These are phyloP conservation scores for Clanis bilineata DNA, from an alignment of 2,888 invertebrate species.

Conservation along the genomic window DNA sequence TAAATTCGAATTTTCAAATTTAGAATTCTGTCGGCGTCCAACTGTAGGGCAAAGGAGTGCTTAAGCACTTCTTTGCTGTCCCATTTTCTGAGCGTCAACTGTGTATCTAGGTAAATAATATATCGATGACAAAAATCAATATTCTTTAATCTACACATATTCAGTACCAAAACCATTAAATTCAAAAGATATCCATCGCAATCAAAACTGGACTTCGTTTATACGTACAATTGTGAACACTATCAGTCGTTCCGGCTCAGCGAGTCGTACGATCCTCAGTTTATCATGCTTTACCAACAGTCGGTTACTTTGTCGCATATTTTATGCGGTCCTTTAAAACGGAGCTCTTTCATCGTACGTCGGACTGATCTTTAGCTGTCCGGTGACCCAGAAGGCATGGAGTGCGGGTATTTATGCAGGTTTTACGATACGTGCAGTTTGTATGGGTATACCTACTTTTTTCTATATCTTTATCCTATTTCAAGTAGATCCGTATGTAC, in stretches of 20 bases:
- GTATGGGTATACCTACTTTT: not conserved
- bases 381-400: not conserved
- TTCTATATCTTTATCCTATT: no score
- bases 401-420: not conserved
- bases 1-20: no score
- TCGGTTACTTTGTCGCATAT: constrained; percentile 42
- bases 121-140: no score
- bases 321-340: constrained; percentile 35
- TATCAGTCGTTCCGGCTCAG: constrained; percentile 52
- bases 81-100: no score
- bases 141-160: not conserved
- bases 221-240: constrained; percentile 43
- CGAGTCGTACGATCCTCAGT: constrained; percentile 38
- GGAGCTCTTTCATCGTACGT: constrained; percentile 9
- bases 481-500: no score
- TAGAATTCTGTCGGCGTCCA: no score
- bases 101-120: no score
- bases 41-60: no score
- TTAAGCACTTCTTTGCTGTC: no score
- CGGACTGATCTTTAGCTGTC: not conserved
- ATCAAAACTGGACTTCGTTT: constrained; percentile 28
- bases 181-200: not conserved
- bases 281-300: constrained; percentile 31
- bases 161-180: not conserved
- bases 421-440: not conserved